These are phyloP conservation scores for Drosophila bipectinata DNA, from an alignment of 1,140 invertebrate genomes.

Conservation along the genomic window DNA sequence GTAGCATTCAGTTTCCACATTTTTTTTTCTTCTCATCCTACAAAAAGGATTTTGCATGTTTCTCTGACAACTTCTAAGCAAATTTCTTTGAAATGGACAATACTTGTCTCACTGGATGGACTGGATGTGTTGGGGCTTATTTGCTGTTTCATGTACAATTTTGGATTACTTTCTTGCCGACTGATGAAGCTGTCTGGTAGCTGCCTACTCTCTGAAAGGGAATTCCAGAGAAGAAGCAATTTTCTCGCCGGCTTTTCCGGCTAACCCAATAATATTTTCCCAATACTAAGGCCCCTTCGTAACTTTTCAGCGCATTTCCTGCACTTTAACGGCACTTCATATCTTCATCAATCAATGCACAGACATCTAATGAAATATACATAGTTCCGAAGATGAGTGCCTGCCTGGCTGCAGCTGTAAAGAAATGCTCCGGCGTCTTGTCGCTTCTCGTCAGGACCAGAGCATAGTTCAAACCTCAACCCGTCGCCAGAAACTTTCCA, in stretches of 20 bases:
- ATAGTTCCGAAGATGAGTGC: conserved; percentile 32
- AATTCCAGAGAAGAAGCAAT: conserved; percentile 15
- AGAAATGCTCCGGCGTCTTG: conserved; percentile 29
- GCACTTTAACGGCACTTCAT: conserved; percentile 29
- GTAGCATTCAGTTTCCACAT: conserved; percentile 21
- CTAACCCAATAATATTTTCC: conserved; percentile 14
- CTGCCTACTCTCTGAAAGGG: conserved; percentile 6
- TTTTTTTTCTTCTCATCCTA: conserved; percentile 13
- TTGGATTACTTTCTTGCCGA: conserved; percentile 30
- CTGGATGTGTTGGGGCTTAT: conserved; percentile 32
- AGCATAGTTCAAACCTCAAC: conserved; percentile 58
- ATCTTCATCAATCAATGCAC: conserved; percentile 70
- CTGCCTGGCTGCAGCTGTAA: conserved; percentile 8
- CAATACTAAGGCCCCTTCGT: conserved; percentile 1
- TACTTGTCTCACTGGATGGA: conserved; percentile 37
- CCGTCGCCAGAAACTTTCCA: conserved; percentile 54
- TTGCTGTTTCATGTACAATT: conserved; percentile 45
- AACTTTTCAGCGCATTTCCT: conserved; percentile 11
- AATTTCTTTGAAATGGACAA: conserved; percentile 56
- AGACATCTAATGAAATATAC: conserved; percentile 70
- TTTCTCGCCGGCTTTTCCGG: conserved; percentile 8
- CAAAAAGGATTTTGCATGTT: conserved; percentile 72
- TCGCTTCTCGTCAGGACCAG: conserved; percentile 15
- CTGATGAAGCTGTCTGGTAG: conserved; percentile 7
- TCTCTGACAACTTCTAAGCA: conserved; percentile 63